Evolutionary conservation across 2,113 vertebrate species (phyloP).

Genomic region (Percopsis transmontana): DNA sequence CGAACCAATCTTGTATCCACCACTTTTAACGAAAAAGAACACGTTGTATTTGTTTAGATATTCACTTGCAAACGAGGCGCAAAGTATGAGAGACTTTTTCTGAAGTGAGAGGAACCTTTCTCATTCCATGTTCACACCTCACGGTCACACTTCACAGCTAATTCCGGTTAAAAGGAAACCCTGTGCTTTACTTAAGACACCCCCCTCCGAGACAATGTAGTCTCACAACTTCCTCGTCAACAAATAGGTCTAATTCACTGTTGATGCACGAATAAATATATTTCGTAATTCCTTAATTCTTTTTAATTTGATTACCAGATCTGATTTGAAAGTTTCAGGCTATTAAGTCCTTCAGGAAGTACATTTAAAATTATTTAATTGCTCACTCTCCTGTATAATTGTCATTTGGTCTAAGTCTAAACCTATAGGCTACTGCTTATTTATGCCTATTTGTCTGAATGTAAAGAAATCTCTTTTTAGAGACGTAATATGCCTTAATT

Average conservation of each 20-base stretch:
- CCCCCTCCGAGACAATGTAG: conserved; percentile 60
- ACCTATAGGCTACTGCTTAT: no score
- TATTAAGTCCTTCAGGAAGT: no score
- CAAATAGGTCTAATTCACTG: not conserved
- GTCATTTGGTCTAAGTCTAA: no score
- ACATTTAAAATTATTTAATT: no score
- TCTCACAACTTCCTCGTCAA: conserved; percentile 39
- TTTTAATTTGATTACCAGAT: not conserved
- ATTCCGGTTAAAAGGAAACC: conserved; percentile 79
- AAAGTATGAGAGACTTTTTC: conserved; percentile 77
- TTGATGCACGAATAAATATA: conserved; percentile 10
- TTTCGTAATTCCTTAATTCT: not conserved
- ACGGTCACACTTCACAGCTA: conserved; percentile 82
- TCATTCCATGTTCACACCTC: conserved; percentile 76
- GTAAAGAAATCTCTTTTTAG: no score
- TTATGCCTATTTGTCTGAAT: no score
- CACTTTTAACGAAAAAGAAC: no score
- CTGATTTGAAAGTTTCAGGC: not conserved
- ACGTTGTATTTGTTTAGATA: conserved; percentile 66
- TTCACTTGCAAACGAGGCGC: conserved; percentile 83
- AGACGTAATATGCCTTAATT: no score
- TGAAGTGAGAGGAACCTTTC: conserved; percentile 69
- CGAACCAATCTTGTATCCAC: conserved; percentile 6
- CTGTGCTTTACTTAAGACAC: conserved; percentile 37
- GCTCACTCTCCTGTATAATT: no score